Evolutionary conservation across 2,797 vertebrate genomes (phyloP).

Genomic region (Sebastes taczanowskii): DNA sequence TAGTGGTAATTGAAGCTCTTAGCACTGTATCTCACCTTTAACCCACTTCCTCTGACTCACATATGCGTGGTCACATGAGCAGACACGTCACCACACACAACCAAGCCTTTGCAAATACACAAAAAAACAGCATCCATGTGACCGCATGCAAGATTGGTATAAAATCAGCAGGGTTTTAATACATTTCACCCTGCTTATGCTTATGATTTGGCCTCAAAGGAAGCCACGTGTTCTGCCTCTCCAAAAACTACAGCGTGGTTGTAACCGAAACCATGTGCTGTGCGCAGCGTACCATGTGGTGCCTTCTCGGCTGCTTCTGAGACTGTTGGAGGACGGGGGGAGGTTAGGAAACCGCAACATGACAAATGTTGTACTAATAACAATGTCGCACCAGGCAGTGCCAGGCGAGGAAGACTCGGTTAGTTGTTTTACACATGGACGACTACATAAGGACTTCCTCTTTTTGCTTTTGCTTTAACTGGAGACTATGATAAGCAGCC

Average conservation of each 20-base stretch:
- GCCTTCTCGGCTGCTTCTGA: constrained; percentile 56
- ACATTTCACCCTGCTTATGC: neutral
- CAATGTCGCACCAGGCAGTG: constrained; percentile 44
- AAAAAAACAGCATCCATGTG: neutral
- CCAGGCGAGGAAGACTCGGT: constrained; percentile 53
- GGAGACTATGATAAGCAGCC: neutral
- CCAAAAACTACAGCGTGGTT: constrained; percentile 26
- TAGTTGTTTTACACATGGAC: constrained; percentile 29
- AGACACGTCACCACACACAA: neutral
- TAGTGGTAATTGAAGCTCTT: constrained; percentile 30
- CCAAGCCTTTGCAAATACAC: neutral
- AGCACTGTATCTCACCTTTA: constrained; percentile 50
- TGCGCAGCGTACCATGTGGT: constrained; percentile 46
- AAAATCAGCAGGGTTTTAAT: constrained; percentile 14
- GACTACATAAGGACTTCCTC: constrained; percentile 42
- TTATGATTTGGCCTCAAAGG: constrained; percentile 2
- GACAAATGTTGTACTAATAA: constrained; percentile 72
- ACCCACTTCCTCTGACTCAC: constrained; percentile 66
- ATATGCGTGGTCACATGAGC: constrained; percentile 18
- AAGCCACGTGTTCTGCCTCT: neutral
- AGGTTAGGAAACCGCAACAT: constrained; percentile 73
- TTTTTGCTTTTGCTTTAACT: constrained; percentile 10
- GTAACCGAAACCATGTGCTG: constrained; percentile 69
- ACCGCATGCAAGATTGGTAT: neutral
- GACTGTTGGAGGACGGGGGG: constrained; percentile 31